Evolutionary conservation across 2,113 vertebrate species (phyloP), one percentile per base, ranked within the genome.

Genomic region (Cichladusa arquata): DNA sequence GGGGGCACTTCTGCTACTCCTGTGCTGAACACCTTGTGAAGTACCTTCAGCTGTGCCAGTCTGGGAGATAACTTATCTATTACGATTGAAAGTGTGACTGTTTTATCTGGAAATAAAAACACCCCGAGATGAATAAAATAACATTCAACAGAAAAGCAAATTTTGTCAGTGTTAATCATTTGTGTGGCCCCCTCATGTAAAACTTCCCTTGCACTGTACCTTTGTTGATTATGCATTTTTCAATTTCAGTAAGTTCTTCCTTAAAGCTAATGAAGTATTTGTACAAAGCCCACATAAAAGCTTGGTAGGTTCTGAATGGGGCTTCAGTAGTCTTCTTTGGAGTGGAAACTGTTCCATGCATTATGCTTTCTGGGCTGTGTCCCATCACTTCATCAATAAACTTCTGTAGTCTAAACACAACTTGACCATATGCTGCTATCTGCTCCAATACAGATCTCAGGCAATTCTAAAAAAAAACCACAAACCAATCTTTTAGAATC

Each of bases 341-440:
- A 69, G 97, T 69, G 8, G 98, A 97, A 86, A 93, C 90, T 51
- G 96, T 90, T 47, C 98, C 98, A 3, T 98, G 98, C 5, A 97
- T 97, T 29, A 93, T 61, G 5, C 71, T 97, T 91, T 99, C 98
- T 0, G 98, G 97, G 86, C 96, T 98, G 97, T 99, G 98, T 6
- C 99, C 99, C 76, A 98, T 99, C 91, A 99, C 98, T 92, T 99
- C 99, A 88, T 99, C 99, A n/a, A 99, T 99, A 90, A 99, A 99
- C 84, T 98, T 98, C 96, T 99, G 99, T 25, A 99, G 98, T 74
- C 98, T 97, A 88, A 98, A 99, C 38, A 99, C 99, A 12, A 99
- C 99, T 96, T 99, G 99, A 22, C 99, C 99, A 64, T 99, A 99
- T 2, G 98, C 98, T 0, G 99, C 99, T 28, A 99, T 98, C 57